Conservation (phyloP, 2,888 invertebrate species). For the Dione vanillae region DNA sequence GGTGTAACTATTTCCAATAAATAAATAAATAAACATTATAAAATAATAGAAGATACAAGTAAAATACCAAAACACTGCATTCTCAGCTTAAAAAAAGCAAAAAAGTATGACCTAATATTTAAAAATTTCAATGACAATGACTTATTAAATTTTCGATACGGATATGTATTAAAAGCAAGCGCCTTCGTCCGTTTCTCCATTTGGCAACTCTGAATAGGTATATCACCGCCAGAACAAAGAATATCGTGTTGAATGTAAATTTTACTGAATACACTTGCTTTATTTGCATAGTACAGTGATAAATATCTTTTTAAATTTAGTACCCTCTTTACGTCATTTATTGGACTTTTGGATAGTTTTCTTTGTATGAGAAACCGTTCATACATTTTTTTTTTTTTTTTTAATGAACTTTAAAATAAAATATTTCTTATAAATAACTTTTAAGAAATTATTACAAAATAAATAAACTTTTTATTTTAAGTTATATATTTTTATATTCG, state of each 20-base stretch:
- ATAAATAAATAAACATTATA: too few species aligned
- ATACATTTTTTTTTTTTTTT: background rate
- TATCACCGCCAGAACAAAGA: slow-evolving; percentile 25
- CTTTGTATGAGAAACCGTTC: too few species aligned
- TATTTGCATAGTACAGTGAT: slow-evolving; percentile 22
- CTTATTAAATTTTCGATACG: background rate
- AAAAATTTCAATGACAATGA: slow-evolving; percentile 2
- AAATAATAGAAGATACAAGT: too few species aligned
- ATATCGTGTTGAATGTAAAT: slow-evolving; percentile 30
- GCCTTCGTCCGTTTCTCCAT: background rate
- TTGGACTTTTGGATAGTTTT: background rate
- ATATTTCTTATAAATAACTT: too few species aligned
- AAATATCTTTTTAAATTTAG: slow-evolving; percentile 19
- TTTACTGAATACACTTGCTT: slow-evolving; percentile 20
- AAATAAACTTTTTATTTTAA: too few species aligned
- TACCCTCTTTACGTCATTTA: slow-evolving; percentile 10
- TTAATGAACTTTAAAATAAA: background rate
- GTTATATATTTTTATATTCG: too few species aligned
- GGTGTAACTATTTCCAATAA: too few species aligned
- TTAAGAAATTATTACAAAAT: too few species aligned
- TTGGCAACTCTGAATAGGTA: slow-evolving; percentile 20
- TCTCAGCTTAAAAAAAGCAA: too few species aligned
- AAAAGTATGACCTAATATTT: too few species aligned
- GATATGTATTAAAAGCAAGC: slow-evolving; percentile 1
- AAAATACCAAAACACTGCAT: too few species aligned